phyloP scores from a whole-genome alignment of 2,888 invertebrate genomes.

The Andrena camellia region DNA sequence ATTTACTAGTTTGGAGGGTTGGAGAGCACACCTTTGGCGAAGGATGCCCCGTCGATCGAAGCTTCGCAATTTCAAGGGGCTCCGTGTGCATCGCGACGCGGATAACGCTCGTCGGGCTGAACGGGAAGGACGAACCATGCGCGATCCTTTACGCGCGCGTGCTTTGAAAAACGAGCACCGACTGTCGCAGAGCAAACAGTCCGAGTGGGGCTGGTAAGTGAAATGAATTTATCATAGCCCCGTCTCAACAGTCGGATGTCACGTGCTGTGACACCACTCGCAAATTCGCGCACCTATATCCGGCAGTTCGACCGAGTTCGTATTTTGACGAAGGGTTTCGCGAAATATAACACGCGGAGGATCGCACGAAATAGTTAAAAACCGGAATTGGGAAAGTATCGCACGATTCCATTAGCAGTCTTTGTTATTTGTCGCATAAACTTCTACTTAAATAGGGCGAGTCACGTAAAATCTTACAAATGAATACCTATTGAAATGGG shows the following conservation, averaged over 20 bases:
- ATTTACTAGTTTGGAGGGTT: neutral
- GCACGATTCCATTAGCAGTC: too few relatives aligned
- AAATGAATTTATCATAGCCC: constrained; percentile 74
- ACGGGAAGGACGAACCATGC: constrained; percentile 5
- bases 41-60: neutral
- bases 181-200: constrained; percentile 52
- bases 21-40: neutral
- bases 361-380: neutral
- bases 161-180: constrained; percentile 38
- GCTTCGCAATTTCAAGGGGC: constrained; percentile 1
- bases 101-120: constrained; percentile 6
- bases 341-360: neutral
- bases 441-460: too few relatives aligned
- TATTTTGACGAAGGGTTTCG: neutral
- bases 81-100: neutral
- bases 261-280: constrained; percentile 13
- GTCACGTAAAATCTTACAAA: too few relatives aligned
- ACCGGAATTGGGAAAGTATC: too few relatives aligned
- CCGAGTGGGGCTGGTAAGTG: constrained; percentile 56
- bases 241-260: constrained; percentile 52
- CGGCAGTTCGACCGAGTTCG: constrained; percentile 7
- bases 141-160: constrained; percentile 24
- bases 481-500: too few relatives aligned
- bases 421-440: too few relatives aligned
- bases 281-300: constrained; percentile 24